These are phyloP conservation scores for Craseonycteris thonglongyai DNA, from an alignment of 2,113 vertebrate species.

Conservation along the genomic window DNA sequence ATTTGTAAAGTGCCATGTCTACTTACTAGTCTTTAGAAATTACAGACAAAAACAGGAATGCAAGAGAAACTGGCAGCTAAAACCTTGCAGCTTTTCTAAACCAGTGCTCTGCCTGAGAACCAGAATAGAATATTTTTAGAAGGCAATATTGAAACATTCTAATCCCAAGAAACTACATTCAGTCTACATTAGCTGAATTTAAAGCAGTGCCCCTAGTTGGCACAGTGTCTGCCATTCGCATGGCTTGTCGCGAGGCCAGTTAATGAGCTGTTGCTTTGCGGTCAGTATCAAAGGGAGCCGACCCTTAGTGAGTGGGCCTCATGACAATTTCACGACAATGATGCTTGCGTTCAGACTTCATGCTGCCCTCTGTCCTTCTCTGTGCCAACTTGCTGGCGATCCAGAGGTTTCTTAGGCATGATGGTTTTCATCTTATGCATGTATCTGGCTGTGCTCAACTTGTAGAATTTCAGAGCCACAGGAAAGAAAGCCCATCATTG, in stretches of 20 bases:
- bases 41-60: conserved; percentile 54
- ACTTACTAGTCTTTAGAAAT: conserved; percentile 66
- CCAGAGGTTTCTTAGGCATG: background rate
- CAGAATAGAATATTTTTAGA: conserved; percentile 57
- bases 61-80: conserved; percentile 40
- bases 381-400: conserved; percentile 26
- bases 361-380: background rate
- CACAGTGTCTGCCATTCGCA: background rate
- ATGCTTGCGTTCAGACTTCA: background rate
- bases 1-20: conserved; percentile 65
- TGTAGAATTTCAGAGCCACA: background rate
- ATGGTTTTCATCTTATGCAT: conserved; percentile 10
- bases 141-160: conserved; percentile 40
- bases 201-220: background rate
- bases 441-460: background rate
- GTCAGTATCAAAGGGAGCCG: background rate
- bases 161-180: conserved; percentile 45
- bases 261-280: background rate
- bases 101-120: background rate
- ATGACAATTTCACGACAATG: background rate
- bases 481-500: background rate
- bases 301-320: background rate
- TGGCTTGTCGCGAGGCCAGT: background rate
- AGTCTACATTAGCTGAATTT: conserved; percentile 27
- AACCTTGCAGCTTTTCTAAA: background rate